Conservation (phyloP, 2,888 invertebrate species). For the Heliothis peltigera region DNA sequence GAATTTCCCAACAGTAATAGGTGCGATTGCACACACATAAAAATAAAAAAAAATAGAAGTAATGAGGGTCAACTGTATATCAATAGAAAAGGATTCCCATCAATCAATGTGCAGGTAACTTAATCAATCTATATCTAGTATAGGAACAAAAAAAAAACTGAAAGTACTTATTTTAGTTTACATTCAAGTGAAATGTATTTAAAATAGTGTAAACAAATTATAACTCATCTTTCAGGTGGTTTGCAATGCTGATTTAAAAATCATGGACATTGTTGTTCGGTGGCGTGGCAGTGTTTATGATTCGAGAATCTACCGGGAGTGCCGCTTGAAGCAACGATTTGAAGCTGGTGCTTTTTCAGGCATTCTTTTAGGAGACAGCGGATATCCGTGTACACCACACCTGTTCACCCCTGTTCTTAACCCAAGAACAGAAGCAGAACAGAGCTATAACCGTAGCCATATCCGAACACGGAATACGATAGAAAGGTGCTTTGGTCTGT, state of each 20-base stretch:
- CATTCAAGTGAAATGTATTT: no score
- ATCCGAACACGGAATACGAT: neutral
- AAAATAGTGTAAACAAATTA: no score
- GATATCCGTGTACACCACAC: neutral
- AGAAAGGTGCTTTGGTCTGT: neutral
- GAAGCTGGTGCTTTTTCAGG: neutral
- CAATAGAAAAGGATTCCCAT: neutral
- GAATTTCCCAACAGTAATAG: neutral
- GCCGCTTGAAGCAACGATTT: no score
- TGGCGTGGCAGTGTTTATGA: neutral
- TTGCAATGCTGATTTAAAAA: neutral
- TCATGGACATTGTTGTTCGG: neutral
- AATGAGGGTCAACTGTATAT: neutral
- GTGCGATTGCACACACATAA: constrained; percentile 2
- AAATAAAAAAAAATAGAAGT: neutral
- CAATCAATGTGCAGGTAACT: neutral
- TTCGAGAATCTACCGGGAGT: neutral
- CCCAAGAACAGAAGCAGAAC: neutral
- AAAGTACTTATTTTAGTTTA: no score
- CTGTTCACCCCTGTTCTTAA: neutral
- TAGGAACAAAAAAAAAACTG: no score
- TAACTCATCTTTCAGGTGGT: constrained; percentile 7
- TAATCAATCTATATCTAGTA: no score
- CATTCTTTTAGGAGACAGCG: neutral
- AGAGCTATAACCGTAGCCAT: neutral